Conservation (phyloP, 2,888 invertebrate species). For the Heliconius sara region DNA sequence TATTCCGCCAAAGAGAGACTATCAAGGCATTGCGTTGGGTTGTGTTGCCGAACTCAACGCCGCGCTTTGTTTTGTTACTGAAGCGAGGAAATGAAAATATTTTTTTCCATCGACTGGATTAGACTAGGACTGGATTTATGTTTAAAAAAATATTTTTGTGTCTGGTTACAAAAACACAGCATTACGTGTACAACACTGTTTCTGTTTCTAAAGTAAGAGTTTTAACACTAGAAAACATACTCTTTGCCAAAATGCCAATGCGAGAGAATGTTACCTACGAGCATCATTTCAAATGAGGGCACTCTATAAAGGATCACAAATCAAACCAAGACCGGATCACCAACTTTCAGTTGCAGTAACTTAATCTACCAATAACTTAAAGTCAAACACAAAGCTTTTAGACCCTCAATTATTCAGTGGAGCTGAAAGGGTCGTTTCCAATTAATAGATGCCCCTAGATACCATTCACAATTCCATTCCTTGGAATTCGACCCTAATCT, state of each 20-base stretch:
- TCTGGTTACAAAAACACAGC: background rate
- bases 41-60: too few relatives aligned
- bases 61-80: too few relatives aligned
- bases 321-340: slow-evolving; percentile 14
- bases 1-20: too few relatives aligned
- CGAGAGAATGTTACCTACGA: background rate
- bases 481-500: background rate
- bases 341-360: background rate
- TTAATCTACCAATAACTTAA: slow-evolving; percentile 21
- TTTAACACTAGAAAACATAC: background rate
- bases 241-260: background rate
- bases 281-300: background rate
- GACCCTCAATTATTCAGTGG: slow-evolving; percentile 40
- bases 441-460: slow-evolving; percentile 36
- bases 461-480: background rate
- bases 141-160: too few relatives aligned
- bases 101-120: too few relatives aligned
- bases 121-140: too few relatives aligned
- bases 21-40: too few relatives aligned
- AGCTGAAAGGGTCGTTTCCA: slow-evolving; percentile 39
- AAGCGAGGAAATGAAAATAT: too few relatives aligned
- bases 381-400: slow-evolving; percentile 22
- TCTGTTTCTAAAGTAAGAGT: background rate
- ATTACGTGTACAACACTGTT: background rate
- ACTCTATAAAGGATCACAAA: slow-evolving; percentile 8